These are phyloP conservation scores for Trachelus stipa DNA, from an alignment of 2,888 invertebrate genomes.

Conservation along the genomic window DNA sequence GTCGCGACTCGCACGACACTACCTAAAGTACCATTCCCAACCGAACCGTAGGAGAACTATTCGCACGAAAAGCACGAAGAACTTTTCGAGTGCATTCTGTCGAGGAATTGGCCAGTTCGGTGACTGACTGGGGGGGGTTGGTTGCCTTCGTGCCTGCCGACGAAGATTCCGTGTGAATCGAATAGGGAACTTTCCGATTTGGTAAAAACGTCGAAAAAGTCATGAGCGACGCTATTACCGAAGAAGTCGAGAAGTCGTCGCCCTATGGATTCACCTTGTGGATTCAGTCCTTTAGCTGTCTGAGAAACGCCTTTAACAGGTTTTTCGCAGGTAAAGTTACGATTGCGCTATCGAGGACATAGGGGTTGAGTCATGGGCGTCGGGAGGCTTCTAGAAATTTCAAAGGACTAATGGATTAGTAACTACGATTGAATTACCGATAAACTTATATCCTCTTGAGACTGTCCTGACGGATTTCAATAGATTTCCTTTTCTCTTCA, in stretches of 20 bases:
- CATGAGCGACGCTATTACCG: background rate
- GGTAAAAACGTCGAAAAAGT: conserved; percentile 8
- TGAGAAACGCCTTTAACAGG: background rate
- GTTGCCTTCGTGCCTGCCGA: background rate
- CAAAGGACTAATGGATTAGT: conserved; percentile 35
- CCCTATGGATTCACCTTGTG: background rate
- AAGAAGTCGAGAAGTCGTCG: background rate
- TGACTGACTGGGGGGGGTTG: background rate
- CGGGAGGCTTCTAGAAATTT: conserved; percentile 40
- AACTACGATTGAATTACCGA: conserved; percentile 8
- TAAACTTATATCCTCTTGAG: background rate
- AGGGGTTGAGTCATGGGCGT: conserved; percentile 32
- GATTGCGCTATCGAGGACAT: conserved; percentile 41
- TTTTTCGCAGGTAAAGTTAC: conserved; percentile 23
- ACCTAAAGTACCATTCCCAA: background rate
- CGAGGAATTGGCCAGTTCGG: background rate
- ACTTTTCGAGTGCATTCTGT: background rate
- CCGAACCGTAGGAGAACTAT: background rate
- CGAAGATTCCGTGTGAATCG: background rate
- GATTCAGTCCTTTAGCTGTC: background rate
- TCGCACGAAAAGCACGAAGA: background rate
- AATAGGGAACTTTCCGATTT: background rate
- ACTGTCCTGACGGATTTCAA: background rate
- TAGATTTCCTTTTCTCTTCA: background rate
- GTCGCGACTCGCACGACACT: background rate